Conservation (phyloP, 1,140 invertebrate species). For the Cotesia typhae region DNA sequence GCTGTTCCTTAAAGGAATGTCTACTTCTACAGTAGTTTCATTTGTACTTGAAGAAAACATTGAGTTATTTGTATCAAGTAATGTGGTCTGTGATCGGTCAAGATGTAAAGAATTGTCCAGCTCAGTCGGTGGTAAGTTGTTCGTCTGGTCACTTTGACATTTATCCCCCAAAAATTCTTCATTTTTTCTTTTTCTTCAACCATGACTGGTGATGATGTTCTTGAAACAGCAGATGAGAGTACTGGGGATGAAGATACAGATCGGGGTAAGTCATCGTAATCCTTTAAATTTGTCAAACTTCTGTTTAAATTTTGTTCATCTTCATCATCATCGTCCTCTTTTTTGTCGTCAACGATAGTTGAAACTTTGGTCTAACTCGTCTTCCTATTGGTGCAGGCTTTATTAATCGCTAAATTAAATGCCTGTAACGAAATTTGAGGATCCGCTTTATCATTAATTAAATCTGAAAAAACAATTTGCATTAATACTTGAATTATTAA, state of each 20-base stretch:
- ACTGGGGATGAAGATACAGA: neutral
- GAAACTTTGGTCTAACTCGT: neutral
- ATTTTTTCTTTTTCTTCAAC: conserved; percentile 3
- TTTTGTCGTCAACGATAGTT: neutral
- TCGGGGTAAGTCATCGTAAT: neutral
- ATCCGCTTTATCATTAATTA: conserved; percentile 5
- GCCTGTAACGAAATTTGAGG: neutral
- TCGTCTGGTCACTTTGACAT: too few species aligned
- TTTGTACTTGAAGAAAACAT: neutral
- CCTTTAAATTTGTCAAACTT: neutral
- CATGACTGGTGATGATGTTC: neutral
- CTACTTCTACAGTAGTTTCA: too few species aligned
- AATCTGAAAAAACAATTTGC: neutral
- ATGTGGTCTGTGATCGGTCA: too few species aligned
- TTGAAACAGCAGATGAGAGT: neutral
- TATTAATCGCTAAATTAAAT: conserved; percentile 1
- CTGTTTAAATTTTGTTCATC: neutral
- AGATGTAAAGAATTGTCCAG: too few species aligned
- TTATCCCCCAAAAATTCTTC: neutral
- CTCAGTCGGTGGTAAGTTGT: too few species aligned
- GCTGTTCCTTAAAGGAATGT: neutral
- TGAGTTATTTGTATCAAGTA: too few species aligned
- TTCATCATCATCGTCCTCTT: conserved; percentile 1
- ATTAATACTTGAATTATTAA: neutral
- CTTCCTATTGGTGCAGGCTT: neutral